Base-by-base conservation (phyloP, 2,888 invertebrate species). In the Pristionchus mayeri region DNA sequence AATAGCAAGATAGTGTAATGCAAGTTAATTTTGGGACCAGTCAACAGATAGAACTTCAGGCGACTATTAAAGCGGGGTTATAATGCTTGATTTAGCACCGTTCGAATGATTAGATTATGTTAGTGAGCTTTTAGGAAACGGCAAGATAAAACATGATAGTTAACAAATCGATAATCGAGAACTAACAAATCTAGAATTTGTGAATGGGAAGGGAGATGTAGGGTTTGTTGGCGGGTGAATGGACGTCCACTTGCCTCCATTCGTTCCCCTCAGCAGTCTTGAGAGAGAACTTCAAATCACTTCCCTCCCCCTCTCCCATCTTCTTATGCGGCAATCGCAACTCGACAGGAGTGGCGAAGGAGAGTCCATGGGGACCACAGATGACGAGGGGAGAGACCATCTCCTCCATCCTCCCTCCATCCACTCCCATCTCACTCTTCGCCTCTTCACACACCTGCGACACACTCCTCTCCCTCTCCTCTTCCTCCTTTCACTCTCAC, bases 281-380 rank as follows among this genome's bases (percentile, higher is more conserved):
- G 52, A 94, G 93, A 21, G 94, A 94, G 89, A 94, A 94, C 21
- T 94, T 94, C 94, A n/a, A n/a, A n/a, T n/a, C 94, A 94, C 86
- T 93, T 54, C 9, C 50, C 34, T 85, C 89, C 30, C 90, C 90
- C 75, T 92, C 75, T 90, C 91, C 21, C 92, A 60, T 37, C 85
- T 90, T 86, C 86, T 93, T 94, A 90, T 94, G 97, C 88, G 98
- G 98, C 93, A 98, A 95, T 89, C 96, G 95, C 84, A 98, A 95
- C 91, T 97, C 97, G 92, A 97, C 97, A 82, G 97, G 97, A 93
- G 95, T 95, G 86, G 95, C 94, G 94, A 98, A 98, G 93, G 96
- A 95, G 89, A 97, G 95, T 89, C 97, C 95, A 94, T 97, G 97
- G 37, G 98, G 98, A 87, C 98, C 97, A 94, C 97, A 98, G 96